phyloP scores from a whole-genome alignment of 2,888 invertebrate species.

The Dinocampus coccinellae region DNA sequence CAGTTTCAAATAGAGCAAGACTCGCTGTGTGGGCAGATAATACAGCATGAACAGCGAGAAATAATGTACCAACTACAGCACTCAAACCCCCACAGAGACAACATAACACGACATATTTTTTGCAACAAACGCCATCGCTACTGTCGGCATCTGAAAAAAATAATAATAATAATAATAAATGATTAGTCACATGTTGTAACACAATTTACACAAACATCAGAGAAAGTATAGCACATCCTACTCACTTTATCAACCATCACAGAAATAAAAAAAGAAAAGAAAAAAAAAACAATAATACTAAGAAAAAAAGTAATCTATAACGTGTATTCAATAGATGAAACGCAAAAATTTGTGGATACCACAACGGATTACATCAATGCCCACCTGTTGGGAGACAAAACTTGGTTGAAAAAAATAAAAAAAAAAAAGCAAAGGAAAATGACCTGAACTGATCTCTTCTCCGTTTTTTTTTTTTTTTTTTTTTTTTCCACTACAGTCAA shows the following conservation, averaged over 20 bases:
- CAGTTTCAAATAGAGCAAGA: constrained; percentile 83
- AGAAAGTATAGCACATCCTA: background rate
- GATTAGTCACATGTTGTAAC: constrained; percentile 11
- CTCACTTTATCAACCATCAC: background rate
- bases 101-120: constrained; percentile 86
- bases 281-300: background rate
- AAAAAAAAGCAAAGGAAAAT: background rate
- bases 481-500: background rate
- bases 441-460: background rate
- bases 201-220: constrained; percentile 2
- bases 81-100: constrained; percentile 85
- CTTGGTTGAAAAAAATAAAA: background rate
- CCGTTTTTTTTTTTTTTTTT: background rate
- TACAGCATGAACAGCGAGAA: constrained; percentile 84
- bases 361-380: background rate
- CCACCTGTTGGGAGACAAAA: background rate
- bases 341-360: background rate
- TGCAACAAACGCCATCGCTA: constrained; percentile 64
- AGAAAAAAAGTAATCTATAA: background rate
- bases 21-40: constrained; percentile 80
- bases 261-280: background rate
- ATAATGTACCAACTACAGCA: constrained; percentile 81
- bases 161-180: constrained; percentile 3
- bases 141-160: constrained; percentile 43
- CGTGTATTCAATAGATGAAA: background rate